phyloP scores from a whole-genome alignment of 92 coral and sea anemone species.

The Ricordea florida region DNA sequence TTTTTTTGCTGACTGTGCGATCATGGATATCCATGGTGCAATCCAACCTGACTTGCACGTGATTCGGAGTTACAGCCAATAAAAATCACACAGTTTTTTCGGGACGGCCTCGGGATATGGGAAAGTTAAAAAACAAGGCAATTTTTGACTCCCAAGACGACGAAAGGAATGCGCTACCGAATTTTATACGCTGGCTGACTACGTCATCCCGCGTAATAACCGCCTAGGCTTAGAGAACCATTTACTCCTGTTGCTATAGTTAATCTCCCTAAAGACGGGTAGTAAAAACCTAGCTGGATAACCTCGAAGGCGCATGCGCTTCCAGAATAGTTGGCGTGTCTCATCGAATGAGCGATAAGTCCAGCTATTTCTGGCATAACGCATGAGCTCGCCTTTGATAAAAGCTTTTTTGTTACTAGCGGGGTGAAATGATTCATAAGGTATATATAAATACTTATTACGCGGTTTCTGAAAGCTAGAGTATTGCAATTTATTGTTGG shows the following conservation, averaged over 20 bases:
- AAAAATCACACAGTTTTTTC: too few species aligned
- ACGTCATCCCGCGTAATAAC: too few species aligned
- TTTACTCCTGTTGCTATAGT: not conserved
- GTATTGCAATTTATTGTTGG: not conserved
- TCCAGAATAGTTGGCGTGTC: slow-evolving; percentile 4
- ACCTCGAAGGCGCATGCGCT: slow-evolving; percentile 22
- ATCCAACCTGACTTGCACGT: too few species aligned
- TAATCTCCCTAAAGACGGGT: slow-evolving; percentile 16
- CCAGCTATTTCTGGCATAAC: slow-evolving; percentile 44
- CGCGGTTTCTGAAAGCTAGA: slow-evolving; percentile 1
- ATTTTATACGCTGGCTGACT: too few species aligned
- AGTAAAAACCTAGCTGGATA: slow-evolving; percentile 39
- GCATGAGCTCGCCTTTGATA: slow-evolving; percentile 35
- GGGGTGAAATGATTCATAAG: slow-evolving; percentile 12
- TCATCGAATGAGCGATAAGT: not conserved
- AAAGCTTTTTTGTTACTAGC: slow-evolving; percentile 58
- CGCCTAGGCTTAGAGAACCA: slow-evolving; percentile 3
- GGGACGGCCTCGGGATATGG: too few species aligned
- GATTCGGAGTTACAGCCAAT: too few species aligned
- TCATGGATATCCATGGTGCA: too few species aligned
- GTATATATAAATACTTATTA: slow-evolving; percentile 29
- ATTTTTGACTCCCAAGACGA: too few species aligned
- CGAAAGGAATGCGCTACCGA: too few species aligned
- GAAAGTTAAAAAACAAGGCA: too few species aligned
- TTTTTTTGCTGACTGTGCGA: too few species aligned